Conservation (phyloP, 2,888 invertebrate genomes). For the Tetragnatha montana region DNA sequence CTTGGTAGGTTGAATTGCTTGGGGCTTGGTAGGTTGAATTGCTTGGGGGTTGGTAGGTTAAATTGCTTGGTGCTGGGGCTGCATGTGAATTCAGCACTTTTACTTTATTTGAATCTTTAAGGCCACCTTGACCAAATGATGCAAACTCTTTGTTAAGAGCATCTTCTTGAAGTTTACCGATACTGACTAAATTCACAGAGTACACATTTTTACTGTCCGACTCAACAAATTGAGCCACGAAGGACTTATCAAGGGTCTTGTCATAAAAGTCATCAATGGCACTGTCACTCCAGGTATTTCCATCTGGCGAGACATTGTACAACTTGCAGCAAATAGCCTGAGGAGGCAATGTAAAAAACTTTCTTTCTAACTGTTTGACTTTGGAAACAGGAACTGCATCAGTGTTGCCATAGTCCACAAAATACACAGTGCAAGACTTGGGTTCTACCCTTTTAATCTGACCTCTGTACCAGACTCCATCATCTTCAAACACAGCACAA, state of each 20-base stretch:
- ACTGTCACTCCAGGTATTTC: slow-evolving; percentile 66
- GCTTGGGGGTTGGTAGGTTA: slow-evolving; percentile 13
- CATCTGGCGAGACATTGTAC: slow-evolving; percentile 68
- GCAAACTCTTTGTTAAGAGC: slow-evolving; percentile 66
- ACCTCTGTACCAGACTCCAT: slow-evolving; percentile 74
- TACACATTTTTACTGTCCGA: slow-evolving; percentile 42
- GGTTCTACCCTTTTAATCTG: slow-evolving; percentile 67
- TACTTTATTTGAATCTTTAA: slow-evolving; percentile 37
- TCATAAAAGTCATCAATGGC: slow-evolving; percentile 72
- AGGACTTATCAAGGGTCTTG: slow-evolving; percentile 63
- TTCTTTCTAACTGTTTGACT: slow-evolving; percentile 73
- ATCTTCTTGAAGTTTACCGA: slow-evolving; percentile 58
- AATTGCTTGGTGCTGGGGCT: slow-evolving; percentile 28
- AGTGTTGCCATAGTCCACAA: slow-evolving; percentile 76
- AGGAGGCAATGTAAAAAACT: slow-evolving; percentile 73
- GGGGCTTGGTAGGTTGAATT: slow-evolving; percentile 28
- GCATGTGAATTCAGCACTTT: slow-evolving; percentile 50
- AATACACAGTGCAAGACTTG: slow-evolving; percentile 73
- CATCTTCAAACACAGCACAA: slow-evolving; percentile 73
- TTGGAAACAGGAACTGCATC: slow-evolving; percentile 73
- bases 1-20: slow-evolving; percentile 24
- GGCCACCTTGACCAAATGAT: slow-evolving; percentile 38
- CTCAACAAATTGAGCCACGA: slow-evolving; percentile 69
- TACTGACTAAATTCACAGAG: slow-evolving; percentile 63
- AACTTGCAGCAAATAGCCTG: slow-evolving; percentile 74